Base-by-base conservation (phyloP, 2,113 vertebrate species). In the Calonectris borealis region DNA sequence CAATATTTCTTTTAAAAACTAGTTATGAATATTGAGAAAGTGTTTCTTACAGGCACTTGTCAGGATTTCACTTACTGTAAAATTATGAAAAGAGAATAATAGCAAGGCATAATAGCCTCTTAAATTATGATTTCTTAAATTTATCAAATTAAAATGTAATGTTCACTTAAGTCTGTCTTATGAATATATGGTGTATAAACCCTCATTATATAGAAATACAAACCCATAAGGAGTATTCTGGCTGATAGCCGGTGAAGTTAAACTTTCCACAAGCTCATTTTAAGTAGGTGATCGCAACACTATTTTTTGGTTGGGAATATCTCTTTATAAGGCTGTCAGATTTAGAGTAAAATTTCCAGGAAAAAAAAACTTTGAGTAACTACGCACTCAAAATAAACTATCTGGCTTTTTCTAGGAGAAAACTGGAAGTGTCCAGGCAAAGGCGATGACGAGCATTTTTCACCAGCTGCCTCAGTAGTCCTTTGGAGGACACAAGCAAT, bases 231-330 rank as follows among this genome's bases (percentile, higher is more conserved):
- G 24, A 17, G 13, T 36, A 36, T 49, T 85, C 49, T 44, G 1
- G 20, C 34, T 11, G 16, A 17, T 20, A 80, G 16, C 13, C 42
- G 40, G 4, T 40, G 17, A 58, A 32, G 36, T 70, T 73, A 69
- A 83, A 51, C 48, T 60, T 77, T 81, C 70, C 42, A 40, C n/a
- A 52, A 52, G 17, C 15, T 78, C 21, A 24, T 77, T 73, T 42
- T 44, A 71, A 68, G 32, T 20, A 27, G 0, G 0, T 49, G 31
- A 77, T 42, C 13, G 27, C 10, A 72, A n/a, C 0, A 0, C 24
- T 40, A 15, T 54, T 54, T 86, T 71, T 61, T 57, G 4, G 4
- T 32, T 80, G 68, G 40, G 36, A 83, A 60, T 58, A 49, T 5
- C 13, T 80, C 24, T 85, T 62, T 46, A 11, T 26, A 68, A 77